phyloP scores from a whole-genome alignment of 2,888 invertebrate species.

The Oxystoma pomonae region DNA sequence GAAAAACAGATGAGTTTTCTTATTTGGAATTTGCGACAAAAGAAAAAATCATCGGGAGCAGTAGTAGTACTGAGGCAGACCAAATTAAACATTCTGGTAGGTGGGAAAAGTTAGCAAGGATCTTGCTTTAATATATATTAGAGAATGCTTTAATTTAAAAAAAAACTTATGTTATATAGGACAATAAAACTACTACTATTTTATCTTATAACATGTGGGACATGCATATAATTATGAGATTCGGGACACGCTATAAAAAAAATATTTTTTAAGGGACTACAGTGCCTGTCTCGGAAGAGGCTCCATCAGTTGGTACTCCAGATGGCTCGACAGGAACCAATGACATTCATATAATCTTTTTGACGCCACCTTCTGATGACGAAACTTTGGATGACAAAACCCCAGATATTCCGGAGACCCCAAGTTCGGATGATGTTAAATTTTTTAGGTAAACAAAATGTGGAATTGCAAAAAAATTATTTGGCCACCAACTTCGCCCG shows the following conservation, averaged over 20 bases:
- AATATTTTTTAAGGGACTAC: neutral
- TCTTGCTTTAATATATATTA: no score
- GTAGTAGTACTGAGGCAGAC: no score
- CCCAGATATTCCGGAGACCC: conserved; percentile 37
- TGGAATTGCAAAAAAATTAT: no score
- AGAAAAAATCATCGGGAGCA: neutral
- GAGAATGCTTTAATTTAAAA: no score
- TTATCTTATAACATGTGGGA: no score
- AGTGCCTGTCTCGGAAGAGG: neutral
- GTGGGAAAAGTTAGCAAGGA: no score
- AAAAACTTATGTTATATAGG: no score
- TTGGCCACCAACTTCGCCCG: no score
- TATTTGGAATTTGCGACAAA: conserved; percentile 36
- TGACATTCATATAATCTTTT: conserved; percentile 43
- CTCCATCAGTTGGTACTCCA: neutral
- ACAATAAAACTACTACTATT: no score
- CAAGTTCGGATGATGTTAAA: conserved; percentile 23
- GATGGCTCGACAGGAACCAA: neutral
- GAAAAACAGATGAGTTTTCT: conserved; percentile 44
- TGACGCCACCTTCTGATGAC: conserved; percentile 47
- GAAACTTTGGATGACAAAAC: conserved; percentile 42
- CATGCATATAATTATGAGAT: no score
- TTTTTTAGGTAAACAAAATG: conserved; percentile 12
- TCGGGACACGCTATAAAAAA: no score
- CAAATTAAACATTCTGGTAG: no score